Conservation (phyloP, 2,113 vertebrate species). For the Scopus umbretta region DNA sequence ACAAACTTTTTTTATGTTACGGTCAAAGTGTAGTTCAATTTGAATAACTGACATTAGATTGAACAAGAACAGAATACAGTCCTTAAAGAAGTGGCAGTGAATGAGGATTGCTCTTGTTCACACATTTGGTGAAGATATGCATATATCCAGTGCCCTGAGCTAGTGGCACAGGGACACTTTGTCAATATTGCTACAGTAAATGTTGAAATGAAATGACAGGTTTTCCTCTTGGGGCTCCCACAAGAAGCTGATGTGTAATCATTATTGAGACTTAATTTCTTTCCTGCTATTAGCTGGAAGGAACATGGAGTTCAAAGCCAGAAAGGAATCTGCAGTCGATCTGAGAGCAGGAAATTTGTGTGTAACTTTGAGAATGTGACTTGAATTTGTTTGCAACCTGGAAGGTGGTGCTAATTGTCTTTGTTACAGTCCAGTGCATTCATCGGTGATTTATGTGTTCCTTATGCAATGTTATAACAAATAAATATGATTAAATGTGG, state of each 20-base stretch:
- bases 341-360: not conserved
- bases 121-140: not conserved
- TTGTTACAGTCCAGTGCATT: not conserved
- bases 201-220: slow-evolving; percentile 49
- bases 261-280: slow-evolving; percentile 48
- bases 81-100: not conserved
- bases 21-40: not conserved
- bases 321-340: not conserved
- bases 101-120: not conserved
- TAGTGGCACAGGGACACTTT: slow-evolving; percentile 29
- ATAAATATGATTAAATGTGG: not conserved
- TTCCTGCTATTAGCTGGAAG: not conserved
- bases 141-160: not conserved
- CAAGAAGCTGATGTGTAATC: slow-evolving; percentile 33
- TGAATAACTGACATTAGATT: not conserved
- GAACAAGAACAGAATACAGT: not conserved
- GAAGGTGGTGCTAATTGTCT: not conserved
- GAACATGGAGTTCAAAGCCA: not conserved
- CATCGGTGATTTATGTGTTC: not conserved
- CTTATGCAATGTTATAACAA: not conserved
- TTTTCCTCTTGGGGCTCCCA: slow-evolving; percentile 34
- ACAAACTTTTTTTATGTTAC: not conserved
- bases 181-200: slow-evolving; percentile 56
- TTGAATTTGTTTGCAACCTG: not conserved
- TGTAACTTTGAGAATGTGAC: not conserved